phyloP scores from a whole-genome alignment of 1,140 invertebrate genomes.

The Chelonus insularis region DNA sequence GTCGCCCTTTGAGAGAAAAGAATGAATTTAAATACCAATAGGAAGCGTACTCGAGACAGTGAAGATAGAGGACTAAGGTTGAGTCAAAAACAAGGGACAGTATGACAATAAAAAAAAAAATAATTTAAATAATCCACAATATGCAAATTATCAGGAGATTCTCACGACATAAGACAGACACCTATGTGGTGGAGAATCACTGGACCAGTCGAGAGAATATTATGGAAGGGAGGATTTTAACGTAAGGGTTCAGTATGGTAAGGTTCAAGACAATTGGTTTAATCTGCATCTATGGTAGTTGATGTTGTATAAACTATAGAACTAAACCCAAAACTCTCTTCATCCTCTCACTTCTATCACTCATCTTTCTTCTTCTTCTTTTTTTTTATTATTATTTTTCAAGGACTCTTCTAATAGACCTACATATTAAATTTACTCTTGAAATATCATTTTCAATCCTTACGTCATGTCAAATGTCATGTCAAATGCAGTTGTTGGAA shows the following conservation, averaged over 20 bases:
- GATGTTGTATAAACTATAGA: too few relatives aligned
- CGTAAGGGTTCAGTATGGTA: background rate
- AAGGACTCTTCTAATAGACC: too few relatives aligned
- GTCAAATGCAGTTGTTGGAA: too few relatives aligned
- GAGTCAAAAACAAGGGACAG: slow-evolving; percentile 10
- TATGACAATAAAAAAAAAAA: background rate
- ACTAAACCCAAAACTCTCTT: too few relatives aligned
- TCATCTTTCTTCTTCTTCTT: too few relatives aligned
- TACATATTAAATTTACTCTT: too few relatives aligned
- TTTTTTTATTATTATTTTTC: too few relatives aligned
- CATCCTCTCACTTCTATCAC: too few relatives aligned
- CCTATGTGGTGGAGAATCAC: background rate
- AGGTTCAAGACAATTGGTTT: slow-evolving; percentile 5
- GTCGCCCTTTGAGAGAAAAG: background rate
- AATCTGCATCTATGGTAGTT: slow-evolving; percentile 14
- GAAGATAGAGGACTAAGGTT: background rate
- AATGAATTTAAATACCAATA: slow-evolving; percentile 8
- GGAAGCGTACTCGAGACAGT: background rate
- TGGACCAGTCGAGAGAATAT: background rate
- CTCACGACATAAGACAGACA: slow-evolving; percentile 6
- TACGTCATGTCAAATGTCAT: too few relatives aligned
- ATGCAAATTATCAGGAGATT: slow-evolving; percentile 6
- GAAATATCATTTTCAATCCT: too few relatives aligned
- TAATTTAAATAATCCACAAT: slow-evolving; percentile 15
- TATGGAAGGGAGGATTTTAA: background rate